Percentiles rank a stretch among this genome's conserved stretches.
phyloP scores from a whole-genome alignment of 2,113 vertebrate genomes.

The Eretmochelys imbricata region DNA sequence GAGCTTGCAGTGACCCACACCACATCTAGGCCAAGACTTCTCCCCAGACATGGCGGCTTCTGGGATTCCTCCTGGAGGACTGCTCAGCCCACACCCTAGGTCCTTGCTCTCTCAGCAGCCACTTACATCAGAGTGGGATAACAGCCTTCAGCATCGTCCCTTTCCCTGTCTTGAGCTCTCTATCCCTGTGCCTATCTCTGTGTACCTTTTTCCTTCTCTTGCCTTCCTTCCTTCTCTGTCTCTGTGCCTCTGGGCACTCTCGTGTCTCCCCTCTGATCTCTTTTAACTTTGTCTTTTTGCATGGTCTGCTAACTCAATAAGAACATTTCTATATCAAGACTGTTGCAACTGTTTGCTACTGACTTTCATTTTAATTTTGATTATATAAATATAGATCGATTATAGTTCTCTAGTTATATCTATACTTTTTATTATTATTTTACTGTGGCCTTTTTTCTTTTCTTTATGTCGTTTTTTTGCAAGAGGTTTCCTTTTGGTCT shows the following conservation, averaged over 20 bases:
- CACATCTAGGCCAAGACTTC: not conserved
- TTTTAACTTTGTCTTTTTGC: conserved; percentile 49
- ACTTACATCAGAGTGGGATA: not conserved
- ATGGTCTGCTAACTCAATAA: conserved; percentile 74
- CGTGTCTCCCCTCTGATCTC: not conserved
- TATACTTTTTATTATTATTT: conserved; percentile 68
- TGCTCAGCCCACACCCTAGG: not conserved
- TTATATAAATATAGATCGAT: conserved; percentile 73
- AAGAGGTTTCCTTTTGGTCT: conserved; percentile 88
- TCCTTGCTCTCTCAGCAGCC: not conserved
- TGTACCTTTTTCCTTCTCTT: not conserved
- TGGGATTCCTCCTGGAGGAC: not conserved
- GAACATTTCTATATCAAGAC: conserved; percentile 75
- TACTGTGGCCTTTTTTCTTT: conserved; percentile 69
- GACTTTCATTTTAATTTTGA: conserved; percentile 75
- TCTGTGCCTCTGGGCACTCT: not conserved
- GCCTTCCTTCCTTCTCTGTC: not conserved
- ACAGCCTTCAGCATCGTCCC: not conserved
- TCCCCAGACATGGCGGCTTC: not conserved
- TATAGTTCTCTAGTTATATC: conserved; percentile 73
- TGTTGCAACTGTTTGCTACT: conserved; percentile 80
- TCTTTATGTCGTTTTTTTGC: conserved; percentile 83
- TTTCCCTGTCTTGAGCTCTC: not conserved
- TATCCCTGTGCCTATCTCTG: not conserved
- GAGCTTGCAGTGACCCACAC: not conserved